A percentile compares a stretch with the other conserved stretches of the same genome.
Conservation (phyloP, 2,888 invertebrate genomes). For the Thecophora atra region DNA sequence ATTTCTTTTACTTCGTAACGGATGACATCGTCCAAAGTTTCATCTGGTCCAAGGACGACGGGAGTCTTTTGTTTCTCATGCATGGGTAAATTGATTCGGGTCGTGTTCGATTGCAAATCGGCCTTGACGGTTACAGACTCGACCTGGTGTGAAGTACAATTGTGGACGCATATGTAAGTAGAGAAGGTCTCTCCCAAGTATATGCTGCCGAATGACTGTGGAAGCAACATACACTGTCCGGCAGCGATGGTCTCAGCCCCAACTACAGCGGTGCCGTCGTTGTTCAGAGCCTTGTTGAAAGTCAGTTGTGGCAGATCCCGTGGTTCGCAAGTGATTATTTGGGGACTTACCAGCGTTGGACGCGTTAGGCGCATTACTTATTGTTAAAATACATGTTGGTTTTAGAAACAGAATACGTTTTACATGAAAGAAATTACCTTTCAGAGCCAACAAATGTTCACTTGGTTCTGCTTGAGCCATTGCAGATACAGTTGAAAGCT, state of each 20-base stretch:
- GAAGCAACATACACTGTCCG: constrained; percentile 91
- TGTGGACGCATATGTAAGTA: constrained; percentile 96
- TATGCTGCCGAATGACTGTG: constrained; percentile 97
- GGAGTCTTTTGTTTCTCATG: constrained; percentile 73
- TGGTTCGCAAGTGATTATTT: constrained; percentile 84
- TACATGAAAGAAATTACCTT: constrained; percentile 52
- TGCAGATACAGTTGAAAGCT: too few relatives aligned
- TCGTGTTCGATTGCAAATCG: constrained; percentile 92
- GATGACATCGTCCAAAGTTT: constrained; percentile 93
- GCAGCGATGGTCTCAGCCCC: constrained; percentile 78
- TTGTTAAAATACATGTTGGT: not conserved
- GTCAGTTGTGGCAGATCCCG: constrained; percentile 86
- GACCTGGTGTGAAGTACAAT: constrained; percentile 85
- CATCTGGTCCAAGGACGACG: constrained; percentile 75
- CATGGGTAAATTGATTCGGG: constrained; percentile 83
- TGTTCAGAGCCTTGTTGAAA: constrained; percentile 76
- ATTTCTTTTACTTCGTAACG: constrained; percentile 99
- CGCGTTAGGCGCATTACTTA: constrained; percentile 93
- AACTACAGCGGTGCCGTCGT: constrained; percentile 84
- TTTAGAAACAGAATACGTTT: not conserved
- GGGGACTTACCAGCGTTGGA: constrained; percentile 85
- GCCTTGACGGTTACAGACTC: constrained; percentile 72
- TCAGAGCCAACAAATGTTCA: constrained; percentile 62
- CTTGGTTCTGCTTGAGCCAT: constrained; percentile 60
- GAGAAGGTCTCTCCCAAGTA: constrained; percentile 97